Conservation (phyloP, 2,888 invertebrate genomes). For the Athripsodes cinereus region DNA sequence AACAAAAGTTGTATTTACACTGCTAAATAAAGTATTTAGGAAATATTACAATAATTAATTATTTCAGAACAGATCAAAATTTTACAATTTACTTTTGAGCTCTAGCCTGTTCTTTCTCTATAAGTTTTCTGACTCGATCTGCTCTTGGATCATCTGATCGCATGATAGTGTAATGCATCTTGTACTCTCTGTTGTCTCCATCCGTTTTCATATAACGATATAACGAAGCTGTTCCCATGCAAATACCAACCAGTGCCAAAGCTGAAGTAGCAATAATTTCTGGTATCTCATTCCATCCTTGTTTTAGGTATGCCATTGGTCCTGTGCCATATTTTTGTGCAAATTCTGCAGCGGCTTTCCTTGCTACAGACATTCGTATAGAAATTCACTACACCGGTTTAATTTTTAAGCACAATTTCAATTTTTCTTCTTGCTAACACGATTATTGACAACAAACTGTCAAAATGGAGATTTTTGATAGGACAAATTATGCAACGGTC, state of each 20-base stretch:
- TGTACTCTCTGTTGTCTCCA: constrained; percentile 63
- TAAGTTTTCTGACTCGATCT: constrained; percentile 37
- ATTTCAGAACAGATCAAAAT: too few relatives aligned
- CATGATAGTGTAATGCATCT: constrained; percentile 55
- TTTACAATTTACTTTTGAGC: too few relatives aligned
- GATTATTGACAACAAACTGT: neutral
- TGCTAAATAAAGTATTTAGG: too few relatives aligned
- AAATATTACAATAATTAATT: too few relatives aligned
- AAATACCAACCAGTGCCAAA: constrained; percentile 54
- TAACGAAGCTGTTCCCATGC: constrained; percentile 42
- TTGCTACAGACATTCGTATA: neutral
- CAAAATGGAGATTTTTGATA: too few relatives aligned
- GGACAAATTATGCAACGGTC: constrained; percentile 1
- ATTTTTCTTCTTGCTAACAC: too few relatives aligned
- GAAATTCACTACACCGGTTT: neutral
- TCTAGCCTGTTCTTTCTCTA: neutral
- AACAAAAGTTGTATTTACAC: too few relatives aligned
- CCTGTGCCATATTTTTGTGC: neutral
- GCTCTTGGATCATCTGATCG: constrained; percentile 63
- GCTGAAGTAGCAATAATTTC: constrained; percentile 59
- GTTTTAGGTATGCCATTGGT: constrained; percentile 9
- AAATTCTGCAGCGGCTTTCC: neutral
- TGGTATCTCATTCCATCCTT: constrained; percentile 59
- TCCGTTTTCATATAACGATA: constrained; percentile 51
- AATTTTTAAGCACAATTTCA: neutral